Base-by-base conservation (phyloP, 2,113 vertebrate species). In the Oreocharis arfaki region DNA sequence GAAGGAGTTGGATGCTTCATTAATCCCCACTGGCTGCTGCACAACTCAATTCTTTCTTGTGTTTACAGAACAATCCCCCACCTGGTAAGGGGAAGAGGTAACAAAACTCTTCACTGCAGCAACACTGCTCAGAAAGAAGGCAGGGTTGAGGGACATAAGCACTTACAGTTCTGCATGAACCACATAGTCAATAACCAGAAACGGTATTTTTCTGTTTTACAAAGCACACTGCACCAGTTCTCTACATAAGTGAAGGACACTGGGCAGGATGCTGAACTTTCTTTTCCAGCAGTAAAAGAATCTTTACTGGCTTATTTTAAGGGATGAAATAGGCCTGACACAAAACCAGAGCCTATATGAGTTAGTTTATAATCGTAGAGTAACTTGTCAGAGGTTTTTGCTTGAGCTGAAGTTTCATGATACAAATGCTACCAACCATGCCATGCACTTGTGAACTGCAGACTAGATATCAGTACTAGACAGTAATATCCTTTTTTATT, bases 401-500 rank as follows among this genome's bases (percentile, higher is more conserved):
- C 46, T 26, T 5, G 9, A 75, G 79, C 2, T 74, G 35, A 67
- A 53, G 33, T 69, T 81, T 42, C 24, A 33, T 24, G 9, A 53
- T 32, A 39, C 30, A 73, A 76, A 65, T 3, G 28, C 37, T 37
- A 47, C 11, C 30, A 83, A 71, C 27, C 32, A 73, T 0, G 0
- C 27, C 64, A 30, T 2, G 18, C 42, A 68, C 56, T 37, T 26
- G 55, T 55, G 39, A 86, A 56, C 41, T 30, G 47, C 5, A 5
- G 35, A 50, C 17, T 11, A 75, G 57, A 18, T 23, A 46, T 24
- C 22, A 44, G 37, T 0, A 53, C 13, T 27, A 71, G 42, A 18
- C 27, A 70, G 9, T 7, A 65, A 60, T 37, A 49, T 81, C 65
- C 13, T 37, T 17, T 74, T 44, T 49, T 16, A 57, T 21, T 60